Evolutionary conservation across 2,888 invertebrate genomes (phyloP), one percentile per base, ranked within the genome.

Genomic region (Epinotia nisella): DNA sequence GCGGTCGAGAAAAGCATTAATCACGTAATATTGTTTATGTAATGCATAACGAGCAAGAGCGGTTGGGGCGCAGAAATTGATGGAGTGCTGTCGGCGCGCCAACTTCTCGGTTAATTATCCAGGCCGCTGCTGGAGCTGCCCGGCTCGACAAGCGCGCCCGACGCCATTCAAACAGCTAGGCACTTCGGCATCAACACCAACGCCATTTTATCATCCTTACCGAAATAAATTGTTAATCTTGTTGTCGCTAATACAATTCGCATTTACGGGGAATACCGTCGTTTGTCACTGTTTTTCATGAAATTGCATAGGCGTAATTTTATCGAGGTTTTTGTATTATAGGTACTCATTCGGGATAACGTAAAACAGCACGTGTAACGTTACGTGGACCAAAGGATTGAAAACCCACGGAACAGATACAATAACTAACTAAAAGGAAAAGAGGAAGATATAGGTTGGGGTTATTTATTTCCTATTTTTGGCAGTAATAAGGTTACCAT

Each of bases 21-120:
- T 92, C 91, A 92, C 82, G 82, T 87, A 86, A 91, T 90, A 91
- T 90, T 91, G 91, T 91, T 90, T 89, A 86, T 86, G 83, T 87
- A 86, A 87, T 86, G 87, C 84, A 86, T 86, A 87, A 87, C 86
- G 85, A 84, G 84, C 75, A 76, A 78, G 78, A 78, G 80, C 78
- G 79, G 77, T 72, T 75, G 82, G 76, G 85, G 85, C 80, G 83
- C 78, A 85, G 85, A 87, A 89, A 92, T 92, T 92, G 90, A 92
- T 91, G 90, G 85, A 88, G 87, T 80, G 83, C 79, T 87, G 90
- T 90, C 91, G 89, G 87, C 88, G 84, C 80, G 84, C 84, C 81
- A 89, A 88, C 87, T 87, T 85, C 79, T 83, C 85, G 85, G 88
- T 90, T 91, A 90, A 92, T 92, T 90, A 91, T 86, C 84, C 80